Base-by-base conservation (phyloP, 2,113 vertebrate species). In the Oncorhynchus gorbuscha region DNA sequence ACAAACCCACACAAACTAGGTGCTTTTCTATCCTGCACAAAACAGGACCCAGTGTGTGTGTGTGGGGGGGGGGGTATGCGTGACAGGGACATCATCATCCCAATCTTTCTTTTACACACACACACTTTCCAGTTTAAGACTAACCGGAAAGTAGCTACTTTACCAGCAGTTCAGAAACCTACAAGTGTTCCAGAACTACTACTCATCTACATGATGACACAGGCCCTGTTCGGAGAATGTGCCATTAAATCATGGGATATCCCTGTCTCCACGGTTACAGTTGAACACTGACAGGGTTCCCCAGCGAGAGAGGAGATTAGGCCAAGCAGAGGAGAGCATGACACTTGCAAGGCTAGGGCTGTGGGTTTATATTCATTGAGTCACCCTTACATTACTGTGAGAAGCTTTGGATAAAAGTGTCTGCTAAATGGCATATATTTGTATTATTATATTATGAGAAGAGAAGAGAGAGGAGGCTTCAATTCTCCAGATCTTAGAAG, bases 1-100 rank as follows among this genome's bases (percentile, higher is more conserved):
- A 79, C 81, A 81, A 35, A 72, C 72, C 86, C 88, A 83, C 85
- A 89, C 70, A 84, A 84, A 86, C 83, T 76, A 83, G 79, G 77
- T 81, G 69, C 76, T 76, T 78, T 81, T 87, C 81, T 80, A 62
- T 22, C 59, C 1, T 61, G 59, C 16, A 8, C n/a, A n/a, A 2
- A 61, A 61, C 59, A 61, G 6, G 11, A 13, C 49, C 1, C 35
- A 39, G 35, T 39, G 6, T 26, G 26, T 24, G 24, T 24, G n/a
- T n/a, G 1, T 1, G 1, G 26, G 26, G 26, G 26, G 26, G 26
- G 26, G 26, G 1, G 26, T 26, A 26, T 26, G 26, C 1, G 26
- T 26, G 26, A 26, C 26, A 26, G 26, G 26, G 26, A 26, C 26
- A 26, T 28, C 26, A 28, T 35, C 35, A 7, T 35, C 35, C 35